Conservation (phyloP, 2,113 vertebrate genomes). For the Nibea albiflora region DNA sequence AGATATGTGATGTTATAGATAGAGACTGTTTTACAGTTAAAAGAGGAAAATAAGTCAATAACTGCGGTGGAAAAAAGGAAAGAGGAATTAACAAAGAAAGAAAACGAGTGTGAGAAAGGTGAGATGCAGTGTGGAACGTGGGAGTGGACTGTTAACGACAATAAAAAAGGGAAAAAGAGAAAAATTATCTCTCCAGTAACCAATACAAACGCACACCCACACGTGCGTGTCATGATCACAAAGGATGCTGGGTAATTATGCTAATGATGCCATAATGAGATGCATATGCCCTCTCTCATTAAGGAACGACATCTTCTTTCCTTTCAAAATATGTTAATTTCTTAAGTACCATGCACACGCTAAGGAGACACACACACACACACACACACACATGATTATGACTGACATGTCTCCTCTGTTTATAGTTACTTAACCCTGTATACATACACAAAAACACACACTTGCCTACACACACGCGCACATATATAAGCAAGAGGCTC, state of each 20-base stretch:
- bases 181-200: slow-evolving; percentile 47
- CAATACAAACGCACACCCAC: slow-evolving; percentile 54
- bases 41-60: not conserved
- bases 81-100: slow-evolving; percentile 8
- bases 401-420: slow-evolving; percentile 14
- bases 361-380: slow-evolving; percentile 32
- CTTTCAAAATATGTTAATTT: slow-evolving; percentile 77
- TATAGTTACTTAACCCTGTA: slow-evolving; percentile 35
- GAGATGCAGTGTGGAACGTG: not conserved
- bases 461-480: not conserved
- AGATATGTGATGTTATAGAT: not conserved
- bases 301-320: slow-evolving; percentile 63
- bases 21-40: not conserved
- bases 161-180: slow-evolving; percentile 33
- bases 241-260: slow-evolving; percentile 81
- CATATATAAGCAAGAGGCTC: not conserved
- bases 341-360: slow-evolving; percentile 31
- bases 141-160: slow-evolving; percentile 44
- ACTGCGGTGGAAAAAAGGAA: not conserved
- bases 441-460: not conserved
- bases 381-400: slow-evolving; percentile 6
- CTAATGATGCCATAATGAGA: slow-evolving; percentile 79
- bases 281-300: slow-evolving; percentile 78
- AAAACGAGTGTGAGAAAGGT: slow-evolving; percentile 15
- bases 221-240: slow-evolving; percentile 73